phyloP scores from a whole-genome alignment of 2,113 vertebrate species.

The Perca fluviatilis region DNA sequence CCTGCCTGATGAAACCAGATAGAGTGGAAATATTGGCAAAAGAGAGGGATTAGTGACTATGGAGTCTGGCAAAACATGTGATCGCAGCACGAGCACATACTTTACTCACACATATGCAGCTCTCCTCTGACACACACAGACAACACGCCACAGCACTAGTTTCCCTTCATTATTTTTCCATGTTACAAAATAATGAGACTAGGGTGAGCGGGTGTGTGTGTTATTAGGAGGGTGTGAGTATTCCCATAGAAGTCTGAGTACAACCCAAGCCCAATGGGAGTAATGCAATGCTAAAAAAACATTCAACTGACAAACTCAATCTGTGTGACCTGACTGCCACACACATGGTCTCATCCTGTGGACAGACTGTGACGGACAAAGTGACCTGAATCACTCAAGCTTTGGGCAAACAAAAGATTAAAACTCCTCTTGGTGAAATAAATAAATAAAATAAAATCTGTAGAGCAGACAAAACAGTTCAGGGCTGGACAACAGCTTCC shows the following conservation, averaged over 20 bases:
- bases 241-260: background rate
- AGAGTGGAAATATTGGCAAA: slow-evolving; percentile 82
- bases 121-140: slow-evolving; percentile 34
- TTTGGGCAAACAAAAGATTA: slow-evolving; percentile 69
- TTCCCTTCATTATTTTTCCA: slow-evolving; percentile 51
- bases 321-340: background rate
- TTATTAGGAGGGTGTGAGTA: background rate
- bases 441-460: slow-evolving; percentile 55
- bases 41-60: slow-evolving; percentile 75
- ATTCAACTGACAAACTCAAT: background rate
- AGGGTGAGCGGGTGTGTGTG: background rate
- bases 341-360: slow-evolving; percentile 29
- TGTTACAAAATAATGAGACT: background rate
- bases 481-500: background rate
- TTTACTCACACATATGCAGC: slow-evolving; percentile 66
- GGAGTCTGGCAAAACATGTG: slow-evolving; percentile 79
- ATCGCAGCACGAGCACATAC: slow-evolving; percentile 64
- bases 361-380: slow-evolving; percentile 60
- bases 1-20: slow-evolving; percentile 82
- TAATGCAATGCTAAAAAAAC: background rate
- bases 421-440: slow-evolving; percentile 50
- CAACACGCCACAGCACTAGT: slow-evolving; percentile 1
- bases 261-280: background rate
- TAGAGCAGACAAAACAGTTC: slow-evolving; percentile 25
- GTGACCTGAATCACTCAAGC: slow-evolving; percentile 64